A percentile compares a stretch with the other conserved stretches of the same genome.
Evolutionary conservation across 1,140 invertebrate species (phyloP).

Genomic region (Thrips palmi): DNA sequence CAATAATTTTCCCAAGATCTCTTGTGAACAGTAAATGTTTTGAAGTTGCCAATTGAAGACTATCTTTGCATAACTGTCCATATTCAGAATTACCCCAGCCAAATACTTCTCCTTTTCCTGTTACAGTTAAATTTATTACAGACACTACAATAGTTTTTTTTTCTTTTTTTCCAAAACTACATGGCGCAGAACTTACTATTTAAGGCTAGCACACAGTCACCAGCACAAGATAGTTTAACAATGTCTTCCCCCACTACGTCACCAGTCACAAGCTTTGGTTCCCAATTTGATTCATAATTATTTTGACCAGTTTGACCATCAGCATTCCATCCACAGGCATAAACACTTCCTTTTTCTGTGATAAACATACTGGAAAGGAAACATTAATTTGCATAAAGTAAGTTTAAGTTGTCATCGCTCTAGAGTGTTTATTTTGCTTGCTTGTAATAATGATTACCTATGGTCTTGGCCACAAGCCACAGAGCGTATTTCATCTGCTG

Average conservation of each 20-base stretch:
- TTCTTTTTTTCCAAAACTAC: slow-evolving; percentile 4
- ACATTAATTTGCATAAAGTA: slow-evolving; percentile 10
- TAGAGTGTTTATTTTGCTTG: background rate
- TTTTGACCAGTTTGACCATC: slow-evolving; percentile 87
- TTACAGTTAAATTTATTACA: slow-evolving; percentile 16
- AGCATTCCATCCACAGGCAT: slow-evolving; percentile 80
- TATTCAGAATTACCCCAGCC: slow-evolving; percentile 97
- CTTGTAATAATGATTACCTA: slow-evolving; percentile 28
- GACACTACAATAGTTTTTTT: slow-evolving; percentile 2
- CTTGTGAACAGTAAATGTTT: slow-evolving; percentile 38
- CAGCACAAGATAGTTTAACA: slow-evolving; percentile 54
- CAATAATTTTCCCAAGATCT: slow-evolving; percentile 52
- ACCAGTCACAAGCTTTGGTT: slow-evolving; percentile 47
- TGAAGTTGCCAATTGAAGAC: slow-evolving; percentile 46
- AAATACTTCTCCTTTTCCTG: slow-evolving; percentile 83
- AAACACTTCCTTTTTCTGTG: slow-evolving; percentile 62
- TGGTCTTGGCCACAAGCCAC: slow-evolving; percentile 81
- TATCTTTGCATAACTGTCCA: slow-evolving; percentile 47
- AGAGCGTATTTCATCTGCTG: slow-evolving; percentile 38
- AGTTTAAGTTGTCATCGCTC: background rate
- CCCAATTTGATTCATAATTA: slow-evolving; percentile 31
- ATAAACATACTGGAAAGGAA: slow-evolving; percentile 51
- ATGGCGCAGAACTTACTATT: slow-evolving; percentile 38
- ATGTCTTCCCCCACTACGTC: slow-evolving; percentile 72
- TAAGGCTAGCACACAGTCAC: slow-evolving; percentile 77